Conservation (phyloP, 1,140 invertebrate species). For the Trichogramma pretiosum region DNA sequence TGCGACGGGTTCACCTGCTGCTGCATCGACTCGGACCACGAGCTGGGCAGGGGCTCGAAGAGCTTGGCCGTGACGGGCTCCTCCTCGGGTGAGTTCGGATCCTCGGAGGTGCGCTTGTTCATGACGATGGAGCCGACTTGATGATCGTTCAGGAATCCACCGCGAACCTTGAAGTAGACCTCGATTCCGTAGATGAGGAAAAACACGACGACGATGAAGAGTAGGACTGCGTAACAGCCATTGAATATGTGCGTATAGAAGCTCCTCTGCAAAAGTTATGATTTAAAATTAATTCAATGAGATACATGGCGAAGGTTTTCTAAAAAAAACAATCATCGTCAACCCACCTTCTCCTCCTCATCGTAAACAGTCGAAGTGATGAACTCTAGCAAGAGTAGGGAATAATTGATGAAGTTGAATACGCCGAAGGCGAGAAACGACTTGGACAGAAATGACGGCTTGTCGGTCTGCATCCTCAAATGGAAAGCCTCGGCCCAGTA, state of each 20-base stretch:
- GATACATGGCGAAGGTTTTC: no score
- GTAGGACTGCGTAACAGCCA: constrained; percentile 80
- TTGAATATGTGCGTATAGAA: constrained; percentile 81
- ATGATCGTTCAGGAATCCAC: constrained; percentile 54
- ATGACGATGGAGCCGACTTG: constrained; percentile 50
- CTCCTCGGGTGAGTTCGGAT: constrained; percentile 23
- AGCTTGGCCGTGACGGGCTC: constrained; percentile 39
- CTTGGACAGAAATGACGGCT: constrained; percentile 83
- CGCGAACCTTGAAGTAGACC: constrained; percentile 81
- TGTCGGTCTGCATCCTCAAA: constrained; percentile 75
- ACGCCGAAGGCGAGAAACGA: constrained; percentile 84
- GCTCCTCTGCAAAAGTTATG: constrained; percentile 35
- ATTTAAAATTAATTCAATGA: background rate
- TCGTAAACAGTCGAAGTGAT: constrained; percentile 56
- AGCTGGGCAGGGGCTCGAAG: constrained; percentile 38
- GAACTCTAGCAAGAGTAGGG: constrained; percentile 73
- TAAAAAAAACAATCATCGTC: no score
- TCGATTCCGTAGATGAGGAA: constrained; percentile 92
- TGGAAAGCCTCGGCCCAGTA: constrained; percentile 96
- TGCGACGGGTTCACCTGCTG: constrained; percentile 75
- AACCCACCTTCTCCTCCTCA: constrained; percentile 50
- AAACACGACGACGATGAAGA: constrained; percentile 85
- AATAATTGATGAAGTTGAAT: constrained; percentile 84
- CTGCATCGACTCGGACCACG: constrained; percentile 25
- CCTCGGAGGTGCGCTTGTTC: constrained; percentile 26